Conservation (phyloP, 2,113 vertebrate genomes). For the Rhinolophus sinicus region DNA sequence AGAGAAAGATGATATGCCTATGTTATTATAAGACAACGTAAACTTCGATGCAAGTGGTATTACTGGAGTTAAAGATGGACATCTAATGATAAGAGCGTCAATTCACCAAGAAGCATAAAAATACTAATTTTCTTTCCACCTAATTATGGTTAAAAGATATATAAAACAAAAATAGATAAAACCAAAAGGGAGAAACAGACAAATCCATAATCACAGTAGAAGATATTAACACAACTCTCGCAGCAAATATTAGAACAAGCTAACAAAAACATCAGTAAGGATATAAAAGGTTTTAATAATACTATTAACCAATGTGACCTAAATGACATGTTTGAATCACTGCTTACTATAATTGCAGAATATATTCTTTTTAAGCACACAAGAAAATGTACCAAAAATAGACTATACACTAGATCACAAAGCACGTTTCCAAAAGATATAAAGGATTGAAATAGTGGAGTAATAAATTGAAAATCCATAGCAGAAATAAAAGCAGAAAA, state of each 20-base stretch:
- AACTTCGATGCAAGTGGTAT: not conserved
- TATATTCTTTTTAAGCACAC: not conserved
- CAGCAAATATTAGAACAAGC: not conserved
- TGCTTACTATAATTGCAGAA: not conserved
- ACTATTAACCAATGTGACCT: not conserved
- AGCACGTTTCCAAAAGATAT: not conserved
- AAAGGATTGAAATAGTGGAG: not conserved
- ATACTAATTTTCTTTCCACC: slow-evolving; percentile 7
- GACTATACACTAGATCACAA: not conserved
- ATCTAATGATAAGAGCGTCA: not conserved
- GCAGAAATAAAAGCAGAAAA: not conserved
- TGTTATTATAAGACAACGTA: not conserved
- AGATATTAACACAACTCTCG: not conserved
- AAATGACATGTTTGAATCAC: not conserved
- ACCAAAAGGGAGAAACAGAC: not conserved
- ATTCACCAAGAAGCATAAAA: not conserved
- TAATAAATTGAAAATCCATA: not conserved
- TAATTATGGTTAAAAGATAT: not conserved
- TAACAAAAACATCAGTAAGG: not conserved
- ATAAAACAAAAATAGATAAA: slow-evolving; percentile 7
- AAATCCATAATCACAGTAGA: not conserved
- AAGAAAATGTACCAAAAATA: not conserved
- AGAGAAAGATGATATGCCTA: not conserved
- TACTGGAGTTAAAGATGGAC: not conserved
- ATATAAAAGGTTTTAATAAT: not conserved